Base-by-base conservation (phyloP, 2,888 invertebrate species). In the Lycophotia porphyrea region DNA sequence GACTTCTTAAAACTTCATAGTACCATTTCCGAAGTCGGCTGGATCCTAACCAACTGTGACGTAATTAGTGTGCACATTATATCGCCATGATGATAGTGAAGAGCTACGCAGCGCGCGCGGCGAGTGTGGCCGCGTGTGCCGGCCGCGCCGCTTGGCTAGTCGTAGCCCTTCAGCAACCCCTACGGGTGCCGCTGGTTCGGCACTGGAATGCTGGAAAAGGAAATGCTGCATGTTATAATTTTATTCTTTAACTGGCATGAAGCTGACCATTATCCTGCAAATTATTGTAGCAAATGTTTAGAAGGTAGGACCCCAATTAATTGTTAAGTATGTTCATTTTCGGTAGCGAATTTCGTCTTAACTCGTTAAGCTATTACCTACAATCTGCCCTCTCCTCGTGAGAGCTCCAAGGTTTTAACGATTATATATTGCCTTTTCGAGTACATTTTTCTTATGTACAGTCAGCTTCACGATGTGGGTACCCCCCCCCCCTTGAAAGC, bases 181-280 rank as follows among this genome's bases (percentile, higher is more conserved):
- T 95, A 95, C 78, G 95, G 93, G 79, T 95, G 95, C 77, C 95
- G 93, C 87, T 95, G 96, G 91, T 91, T 95, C 76, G 96, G 95
- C 74, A 95, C 95, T 15, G 95, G 94, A 78, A 95, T 94, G 78
- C 96, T 95, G 90, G 88, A 66, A 44, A 47, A 67, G 44, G 55
- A 68, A 64, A 71, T n/a, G 8, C 0, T 31, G 3, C 31, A 36
- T 42, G 24, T 76, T 27, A 73, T 4, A 15, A 31, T 34, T 80
- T 60, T 27, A 27, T 68, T 65, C 36, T 24, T 5, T 24, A 47
- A 47, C 15, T 71, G 71, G 2, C 18, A 0, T 44, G 21, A 44
- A 42, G 5, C 15, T 1, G 47, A 21, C 21, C 21, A 47, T 21
- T 8, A 47, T 24, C 2, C 24, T 47, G 47, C 8, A 47, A 47